Evolutionary conservation across 2,113 vertebrate genomes (phyloP).

Genomic region (Petrocephalus microphthalmus): DNA sequence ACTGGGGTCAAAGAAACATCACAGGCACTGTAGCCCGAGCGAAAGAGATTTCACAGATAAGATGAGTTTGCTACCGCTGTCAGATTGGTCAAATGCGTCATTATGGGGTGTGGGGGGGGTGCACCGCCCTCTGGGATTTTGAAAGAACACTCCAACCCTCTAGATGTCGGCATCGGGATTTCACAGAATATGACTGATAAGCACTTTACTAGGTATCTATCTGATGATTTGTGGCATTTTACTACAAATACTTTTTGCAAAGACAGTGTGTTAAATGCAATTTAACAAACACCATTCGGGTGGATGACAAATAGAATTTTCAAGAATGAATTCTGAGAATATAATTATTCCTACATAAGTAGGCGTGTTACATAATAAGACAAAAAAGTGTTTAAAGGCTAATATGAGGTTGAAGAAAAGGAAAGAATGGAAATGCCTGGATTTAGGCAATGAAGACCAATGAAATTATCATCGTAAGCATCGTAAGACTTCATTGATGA

Average conservation of each 20-base stretch:
- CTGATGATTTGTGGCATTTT: not conserved
- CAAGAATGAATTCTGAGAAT: not conserved
- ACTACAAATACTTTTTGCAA: not conserved
- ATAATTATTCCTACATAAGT: not conserved
- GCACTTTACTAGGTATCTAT: not conserved
- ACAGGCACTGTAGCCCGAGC: not conserved
- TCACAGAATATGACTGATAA: not conserved
- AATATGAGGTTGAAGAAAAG: not conserved
- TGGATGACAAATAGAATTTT: not conserved
- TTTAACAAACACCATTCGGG: not conserved
- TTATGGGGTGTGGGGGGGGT: not conserved
- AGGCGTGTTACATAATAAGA: not conserved
- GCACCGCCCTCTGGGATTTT: not conserved
- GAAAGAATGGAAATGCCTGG: not conserved
- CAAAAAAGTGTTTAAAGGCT: not conserved
- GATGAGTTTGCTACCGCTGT: not conserved
- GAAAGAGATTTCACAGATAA: not conserved
- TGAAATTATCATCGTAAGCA: not conserved
- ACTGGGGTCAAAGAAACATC: constrained; percentile 9
- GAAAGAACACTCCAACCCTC: not conserved
- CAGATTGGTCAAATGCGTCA: not conserved
- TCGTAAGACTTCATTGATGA: not conserved
- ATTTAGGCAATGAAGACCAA: not conserved
- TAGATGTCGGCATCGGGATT: not conserved
- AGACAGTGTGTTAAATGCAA: not conserved